phyloP scores from a whole-genome alignment of 2,113 vertebrate genomes.

The Protomyctophum bolini region DNA sequence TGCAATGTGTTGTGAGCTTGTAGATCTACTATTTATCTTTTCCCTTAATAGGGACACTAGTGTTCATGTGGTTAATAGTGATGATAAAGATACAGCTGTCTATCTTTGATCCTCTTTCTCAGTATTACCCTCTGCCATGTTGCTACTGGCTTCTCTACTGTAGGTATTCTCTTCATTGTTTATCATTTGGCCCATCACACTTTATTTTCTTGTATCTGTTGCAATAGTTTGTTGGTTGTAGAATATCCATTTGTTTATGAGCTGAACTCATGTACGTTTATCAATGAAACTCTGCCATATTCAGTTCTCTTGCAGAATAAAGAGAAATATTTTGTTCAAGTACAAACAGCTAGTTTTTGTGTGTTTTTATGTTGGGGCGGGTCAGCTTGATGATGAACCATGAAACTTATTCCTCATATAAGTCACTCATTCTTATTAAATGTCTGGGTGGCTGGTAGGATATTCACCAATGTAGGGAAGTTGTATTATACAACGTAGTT shows the following conservation, averaged over 20 bases:
- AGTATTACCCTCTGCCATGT: slow-evolving; percentile 53
- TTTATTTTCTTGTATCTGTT: slow-evolving; percentile 68
- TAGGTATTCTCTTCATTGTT: slow-evolving; percentile 57
- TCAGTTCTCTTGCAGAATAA: slow-evolving; percentile 76
- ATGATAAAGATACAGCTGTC: background rate
- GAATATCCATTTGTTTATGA: slow-evolving; percentile 71
- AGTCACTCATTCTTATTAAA: too few relatives aligned
- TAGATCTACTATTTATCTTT: too few relatives aligned
- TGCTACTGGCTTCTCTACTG: slow-evolving; percentile 54
- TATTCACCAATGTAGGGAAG: too few relatives aligned
- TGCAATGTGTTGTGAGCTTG: too few relatives aligned
- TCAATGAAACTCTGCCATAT: slow-evolving; percentile 73
- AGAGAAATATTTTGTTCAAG: slow-evolving; percentile 79
- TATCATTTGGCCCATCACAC: slow-evolving; percentile 46
- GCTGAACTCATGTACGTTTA: slow-evolving; percentile 69
- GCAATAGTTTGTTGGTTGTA: slow-evolving; percentile 76
- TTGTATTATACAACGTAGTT: too few relatives aligned
- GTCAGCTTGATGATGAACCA: background rate
- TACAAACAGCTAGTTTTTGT: slow-evolving; percentile 45
- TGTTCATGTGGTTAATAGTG: background rate
- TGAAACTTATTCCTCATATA: background rate
- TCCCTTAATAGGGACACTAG: too few relatives aligned
- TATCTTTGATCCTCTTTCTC: slow-evolving; percentile 60
- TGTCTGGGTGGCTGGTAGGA: too few relatives aligned
- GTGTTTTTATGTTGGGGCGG: slow-evolving; percentile 3